phyloP scores from a whole-genome alignment of 1,140 invertebrate species.

The Heliconius hermathena region DNA sequence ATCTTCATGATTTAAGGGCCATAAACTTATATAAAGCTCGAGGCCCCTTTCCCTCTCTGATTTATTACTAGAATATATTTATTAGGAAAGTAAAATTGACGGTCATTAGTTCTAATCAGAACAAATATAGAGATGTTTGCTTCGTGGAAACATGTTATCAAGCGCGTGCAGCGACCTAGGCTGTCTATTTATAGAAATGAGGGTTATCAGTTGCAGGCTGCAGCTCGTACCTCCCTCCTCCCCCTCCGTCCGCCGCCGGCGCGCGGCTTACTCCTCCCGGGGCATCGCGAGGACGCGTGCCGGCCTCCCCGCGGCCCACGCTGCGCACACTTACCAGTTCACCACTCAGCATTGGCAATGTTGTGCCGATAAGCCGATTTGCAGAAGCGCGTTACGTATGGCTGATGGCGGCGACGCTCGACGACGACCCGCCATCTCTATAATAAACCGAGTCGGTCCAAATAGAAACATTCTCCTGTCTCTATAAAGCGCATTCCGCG shows the following conservation, averaged over 20 bases:
- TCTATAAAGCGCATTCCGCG: slow-evolving; percentile 30
- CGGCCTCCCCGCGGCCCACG: not conserved
- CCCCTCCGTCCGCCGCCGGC: not conserved
- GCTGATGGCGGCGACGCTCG: not conserved
- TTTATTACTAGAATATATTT: not conserved
- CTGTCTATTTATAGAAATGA: slow-evolving; percentile 35
- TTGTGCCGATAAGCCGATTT: slow-evolving; percentile 26
- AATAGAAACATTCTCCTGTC: slow-evolving; percentile 32
- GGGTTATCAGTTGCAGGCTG: slow-evolving; percentile 33
- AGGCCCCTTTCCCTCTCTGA: not conserved
- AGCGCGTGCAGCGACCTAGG: slow-evolving; percentile 28
- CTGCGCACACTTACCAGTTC: not conserved
- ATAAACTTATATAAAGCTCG: slow-evolving; percentile 7
- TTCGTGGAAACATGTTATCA: slow-evolving; percentile 27
- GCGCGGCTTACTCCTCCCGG: slow-evolving; percentile 1
- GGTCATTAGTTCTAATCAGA: slow-evolving; percentile 1
- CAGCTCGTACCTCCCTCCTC: slow-evolving; percentile 1
- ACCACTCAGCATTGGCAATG: slow-evolving; percentile 18
- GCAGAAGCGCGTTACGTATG: slow-evolving; percentile 15
- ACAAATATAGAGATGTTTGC: slow-evolving; percentile 18
- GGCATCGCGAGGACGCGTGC: slow-evolving; percentile 18
- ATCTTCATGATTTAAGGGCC: slow-evolving; percentile 26
- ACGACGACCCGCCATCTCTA: slow-evolving; percentile 13
- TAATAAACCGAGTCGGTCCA: slow-evolving; percentile 25
- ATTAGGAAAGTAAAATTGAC: not conserved